Conservation (phyloP, 1,140 invertebrate genomes). For the Rhopalosiphum maidis region DNA sequence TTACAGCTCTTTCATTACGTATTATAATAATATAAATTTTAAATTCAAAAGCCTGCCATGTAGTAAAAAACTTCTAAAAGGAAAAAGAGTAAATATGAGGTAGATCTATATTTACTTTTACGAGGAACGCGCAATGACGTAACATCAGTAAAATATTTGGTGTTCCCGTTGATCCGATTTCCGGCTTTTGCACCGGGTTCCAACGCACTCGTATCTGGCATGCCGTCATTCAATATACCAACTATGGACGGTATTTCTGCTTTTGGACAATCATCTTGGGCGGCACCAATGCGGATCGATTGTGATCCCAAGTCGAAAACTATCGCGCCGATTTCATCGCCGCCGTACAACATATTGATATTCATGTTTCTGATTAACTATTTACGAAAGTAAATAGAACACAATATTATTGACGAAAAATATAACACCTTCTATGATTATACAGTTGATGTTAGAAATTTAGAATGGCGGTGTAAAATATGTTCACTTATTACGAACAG, state of each 20-base stretch:
- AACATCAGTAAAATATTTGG: slow-evolving; percentile 80
- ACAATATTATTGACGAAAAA: not conserved
- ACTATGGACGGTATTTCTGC: slow-evolving; percentile 81
- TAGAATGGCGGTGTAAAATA: not conserved
- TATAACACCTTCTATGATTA: not conserved
- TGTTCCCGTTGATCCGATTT: slow-evolving; percentile 65
- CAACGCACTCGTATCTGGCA: slow-evolving; percentile 67
- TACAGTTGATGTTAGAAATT: not conserved
- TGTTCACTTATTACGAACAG: not conserved
- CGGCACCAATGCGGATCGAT: slow-evolving; percentile 84
- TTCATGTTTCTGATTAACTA: not conserved
- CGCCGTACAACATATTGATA: not conserved
- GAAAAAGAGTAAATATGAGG: too few relatives aligned
- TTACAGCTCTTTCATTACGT: too few relatives aligned
- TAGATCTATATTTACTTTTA: slow-evolving; percentile 62
- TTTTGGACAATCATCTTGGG: slow-evolving; percentile 87
- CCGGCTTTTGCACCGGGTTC: slow-evolving; percentile 63
- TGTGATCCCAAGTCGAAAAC: slow-evolving; percentile 96
- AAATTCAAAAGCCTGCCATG: too few relatives aligned
- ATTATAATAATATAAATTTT: too few relatives aligned
- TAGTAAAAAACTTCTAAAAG: too few relatives aligned
- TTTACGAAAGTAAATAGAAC: not conserved
- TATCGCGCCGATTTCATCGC: slow-evolving; percentile 96
- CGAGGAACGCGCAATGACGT: slow-evolving; percentile 86
- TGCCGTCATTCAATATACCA: slow-evolving; percentile 71